Conservation (phyloP, 2,888 invertebrate genomes). For the Bellardia pandia region DNA sequence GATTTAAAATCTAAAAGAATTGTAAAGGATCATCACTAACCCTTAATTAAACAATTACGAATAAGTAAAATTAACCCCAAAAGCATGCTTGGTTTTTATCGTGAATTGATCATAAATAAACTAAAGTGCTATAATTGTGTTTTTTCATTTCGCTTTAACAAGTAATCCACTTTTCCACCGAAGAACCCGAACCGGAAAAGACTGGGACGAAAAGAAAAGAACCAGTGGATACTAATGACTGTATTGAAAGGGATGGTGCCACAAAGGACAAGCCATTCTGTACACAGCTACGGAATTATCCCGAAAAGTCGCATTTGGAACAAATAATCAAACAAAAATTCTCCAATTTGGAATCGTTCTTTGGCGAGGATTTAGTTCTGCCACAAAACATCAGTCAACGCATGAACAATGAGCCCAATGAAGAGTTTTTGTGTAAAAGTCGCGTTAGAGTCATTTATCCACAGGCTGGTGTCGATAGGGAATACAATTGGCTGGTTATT, state of each 20-base stretch:
- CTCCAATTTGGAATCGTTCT: conserved; percentile 79
- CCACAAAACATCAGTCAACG: conserved; percentile 85
- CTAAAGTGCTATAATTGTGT: too few relatives aligned
- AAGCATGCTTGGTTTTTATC: too few relatives aligned
- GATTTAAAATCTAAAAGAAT: too few relatives aligned
- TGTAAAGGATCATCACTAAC: too few relatives aligned
- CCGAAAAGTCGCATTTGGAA: conserved; percentile 81
- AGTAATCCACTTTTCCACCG: conserved; percentile 37
- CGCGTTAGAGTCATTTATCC: conserved; percentile 86
- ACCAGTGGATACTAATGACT: conserved; percentile 59
- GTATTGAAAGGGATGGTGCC: conserved; percentile 74
- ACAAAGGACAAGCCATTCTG: conserved; percentile 83
- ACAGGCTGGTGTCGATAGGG: conserved; percentile 86
- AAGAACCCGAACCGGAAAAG: conserved; percentile 13
- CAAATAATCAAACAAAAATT: conserved; percentile 75
- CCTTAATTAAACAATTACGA: too few relatives aligned
- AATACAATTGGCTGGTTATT: conserved; percentile 89
- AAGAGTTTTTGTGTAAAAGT: conserved; percentile 84
- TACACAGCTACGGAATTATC: conserved; percentile 84
- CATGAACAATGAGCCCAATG: conserved; percentile 81
- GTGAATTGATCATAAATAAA: too few relatives aligned
- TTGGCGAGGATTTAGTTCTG: conserved; percentile 82
- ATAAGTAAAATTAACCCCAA: too few relatives aligned
- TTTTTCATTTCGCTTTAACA: not conserved
- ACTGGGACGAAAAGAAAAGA: too few relatives aligned